Evolutionary conservation across 2,888 invertebrate species (phyloP).

Genomic region (Agonum fuliginosum): DNA sequence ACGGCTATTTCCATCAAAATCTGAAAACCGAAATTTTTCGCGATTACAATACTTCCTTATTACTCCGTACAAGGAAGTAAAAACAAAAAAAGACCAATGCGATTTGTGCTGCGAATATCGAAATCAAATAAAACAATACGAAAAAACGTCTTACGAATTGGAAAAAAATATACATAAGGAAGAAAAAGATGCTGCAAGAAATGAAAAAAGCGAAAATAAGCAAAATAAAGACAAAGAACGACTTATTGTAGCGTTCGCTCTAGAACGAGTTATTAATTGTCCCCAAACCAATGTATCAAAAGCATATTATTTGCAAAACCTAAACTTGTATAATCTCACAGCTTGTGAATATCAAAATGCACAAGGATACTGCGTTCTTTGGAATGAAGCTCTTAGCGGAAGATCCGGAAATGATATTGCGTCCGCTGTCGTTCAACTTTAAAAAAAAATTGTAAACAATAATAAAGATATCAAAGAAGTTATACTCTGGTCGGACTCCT

Average conservation of each 20-base stretch:
- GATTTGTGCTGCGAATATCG: background rate
- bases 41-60: too few relatives aligned
- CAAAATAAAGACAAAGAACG: background rate
- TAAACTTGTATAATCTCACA: background rate
- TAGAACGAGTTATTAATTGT: background rate
- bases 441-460: conserved; percentile 24
- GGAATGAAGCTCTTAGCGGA: background rate
- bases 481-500: conserved; percentile 56
- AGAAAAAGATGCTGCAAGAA: background rate
- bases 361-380: background rate
- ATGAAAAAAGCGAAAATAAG: background rate
- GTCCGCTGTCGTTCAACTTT: conserved; percentile 45
- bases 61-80: too few relatives aligned
- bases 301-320: background rate
- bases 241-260: background rate
- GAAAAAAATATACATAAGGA: background rate
- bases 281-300: background rate
- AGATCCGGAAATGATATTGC: conserved; percentile 54
- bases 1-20: too few relatives aligned
- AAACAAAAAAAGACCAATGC: background rate
- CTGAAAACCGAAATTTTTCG: too few relatives aligned
- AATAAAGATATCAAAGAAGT: conserved; percentile 40
- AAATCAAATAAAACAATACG: background rate
- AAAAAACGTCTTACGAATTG: background rate
- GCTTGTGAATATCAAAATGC: background rate